Conservation (phyloP, 2,888 invertebrate genomes). For the Metalampra italica region DNA sequence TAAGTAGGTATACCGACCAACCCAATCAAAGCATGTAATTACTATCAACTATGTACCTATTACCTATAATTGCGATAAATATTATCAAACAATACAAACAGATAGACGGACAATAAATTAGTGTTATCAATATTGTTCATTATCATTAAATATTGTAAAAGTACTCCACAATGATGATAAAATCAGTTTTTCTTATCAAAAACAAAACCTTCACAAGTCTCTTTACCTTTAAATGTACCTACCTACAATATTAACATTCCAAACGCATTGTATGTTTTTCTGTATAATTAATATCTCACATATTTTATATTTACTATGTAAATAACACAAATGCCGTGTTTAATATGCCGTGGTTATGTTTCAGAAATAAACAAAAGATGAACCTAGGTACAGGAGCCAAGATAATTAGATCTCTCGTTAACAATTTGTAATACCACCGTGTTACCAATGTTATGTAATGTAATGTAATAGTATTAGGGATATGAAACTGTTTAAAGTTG, state of each 20-base stretch:
- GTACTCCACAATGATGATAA: conserved; percentile 64
- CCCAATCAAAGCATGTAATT: conserved; percentile 22
- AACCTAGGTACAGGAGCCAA: no score
- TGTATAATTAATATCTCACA: no score
- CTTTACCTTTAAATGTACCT: conserved; percentile 3
- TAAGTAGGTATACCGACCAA: conserved; percentile 18
- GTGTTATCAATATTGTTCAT: conserved; percentile 67
- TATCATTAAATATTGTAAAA: conserved; percentile 68
- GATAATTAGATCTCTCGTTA: no score
- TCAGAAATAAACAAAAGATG: no score
- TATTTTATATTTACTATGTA: no score
- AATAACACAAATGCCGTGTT: no score
- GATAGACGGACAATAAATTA: conserved; percentile 65
- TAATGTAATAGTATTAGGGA: no score
- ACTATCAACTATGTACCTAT: conserved; percentile 43
- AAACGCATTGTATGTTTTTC: no score
- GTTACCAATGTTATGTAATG: neutral
- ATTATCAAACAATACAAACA: conserved; percentile 72
- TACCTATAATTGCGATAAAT: conserved; percentile 62
- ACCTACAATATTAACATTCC: neutral
- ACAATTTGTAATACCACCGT: no score
- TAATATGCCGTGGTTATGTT: no score
- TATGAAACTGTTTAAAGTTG: no score
- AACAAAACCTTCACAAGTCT: conserved; percentile 36
- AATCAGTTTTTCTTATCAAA: conserved; percentile 60